These are phyloP conservation scores for Phrynocephalus versicolor DNA, from an alignment of 2,113 vertebrate genomes.

Conservation along the genomic window DNA sequence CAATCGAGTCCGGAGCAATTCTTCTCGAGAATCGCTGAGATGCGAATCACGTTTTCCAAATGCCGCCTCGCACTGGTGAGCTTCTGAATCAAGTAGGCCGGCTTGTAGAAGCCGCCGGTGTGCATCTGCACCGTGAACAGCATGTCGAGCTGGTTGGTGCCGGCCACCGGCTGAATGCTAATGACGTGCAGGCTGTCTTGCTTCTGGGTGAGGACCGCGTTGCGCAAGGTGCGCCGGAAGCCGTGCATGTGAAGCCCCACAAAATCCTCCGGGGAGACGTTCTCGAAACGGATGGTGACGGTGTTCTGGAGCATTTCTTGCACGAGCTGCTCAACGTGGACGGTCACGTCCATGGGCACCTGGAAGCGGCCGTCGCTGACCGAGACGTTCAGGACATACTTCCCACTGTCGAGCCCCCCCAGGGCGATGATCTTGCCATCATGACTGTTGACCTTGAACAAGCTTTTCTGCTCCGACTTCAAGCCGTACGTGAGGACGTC, in stretches of 20 bases:
- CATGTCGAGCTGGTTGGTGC: constrained; percentile 92
- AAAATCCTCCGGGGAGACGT: constrained; percentile 89
- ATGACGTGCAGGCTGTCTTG: constrained; percentile 89
- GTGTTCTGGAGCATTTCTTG: constrained; percentile 90
- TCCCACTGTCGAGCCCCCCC: constrained; percentile 89
- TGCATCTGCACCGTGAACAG: constrained; percentile 88
- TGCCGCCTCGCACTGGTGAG: constrained; percentile 86
- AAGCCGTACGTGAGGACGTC: constrained; percentile 90
- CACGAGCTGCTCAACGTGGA: constrained; percentile 88
- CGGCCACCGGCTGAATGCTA: constrained; percentile 90
- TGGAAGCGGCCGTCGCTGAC: constrained; percentile 95
- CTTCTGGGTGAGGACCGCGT: constrained; percentile 82
- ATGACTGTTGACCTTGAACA: constrained; percentile 92
- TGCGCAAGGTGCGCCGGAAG: constrained; percentile 83
- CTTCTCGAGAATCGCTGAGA: constrained; percentile 93
- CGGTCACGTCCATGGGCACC: constrained; percentile 86
- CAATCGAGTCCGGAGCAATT: constrained; percentile 96
- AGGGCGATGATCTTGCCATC: constrained; percentile 95
- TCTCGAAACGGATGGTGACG: constrained; percentile 93
- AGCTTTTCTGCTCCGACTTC: constrained; percentile 89
- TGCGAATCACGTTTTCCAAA: constrained; percentile 89
- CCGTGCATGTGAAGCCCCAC: constrained; percentile 88
- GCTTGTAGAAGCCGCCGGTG: constrained; percentile 86
- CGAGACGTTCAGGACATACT: constrained; percentile 89
- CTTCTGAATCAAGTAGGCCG: constrained; percentile 94